Evolutionary conservation across 2,797 vertebrate species (phyloP), one percentile per base, ranked within the genome.

Genomic region (Capromys pilorides): DNA sequence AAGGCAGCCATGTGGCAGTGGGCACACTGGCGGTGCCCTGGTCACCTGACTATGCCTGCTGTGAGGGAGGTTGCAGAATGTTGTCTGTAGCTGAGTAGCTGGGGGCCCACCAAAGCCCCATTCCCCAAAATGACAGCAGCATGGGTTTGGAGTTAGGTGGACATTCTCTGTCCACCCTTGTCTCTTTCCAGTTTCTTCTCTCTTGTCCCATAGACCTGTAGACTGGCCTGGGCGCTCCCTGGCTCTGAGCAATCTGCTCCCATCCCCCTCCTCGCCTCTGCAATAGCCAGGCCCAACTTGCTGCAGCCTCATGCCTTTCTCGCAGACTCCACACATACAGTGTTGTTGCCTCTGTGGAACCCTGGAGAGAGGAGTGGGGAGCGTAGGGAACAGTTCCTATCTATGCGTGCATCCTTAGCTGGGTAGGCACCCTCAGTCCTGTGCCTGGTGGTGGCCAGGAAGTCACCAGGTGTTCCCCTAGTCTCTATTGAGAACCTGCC

Each of bases 241-340:
- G 10, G 54, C 8, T 71, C 13, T n/a, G 49, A 14, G 31, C 39
- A 45, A 19, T 6, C 62, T n/a, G 57, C 49, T 49, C 4, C 49
- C 73, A 19, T 39, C 57, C 67, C 45, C 28, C 14, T 86, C 80
- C 59, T 79, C 5, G 1, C 57, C 28, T 51, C 75, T 31, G 1
- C 19, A 45, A 51, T 51, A 33, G 75, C 75, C 10, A 6, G 86
- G 64, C 71, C 87, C 41, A 2, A 6, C n/a, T 64, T 3, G 3
- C 67, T 28, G 49, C 5, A 66, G 57, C n/a, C 45, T 2, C 0
- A 2, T 75, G 66, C 66, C 87, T 59, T 85, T 54, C 28, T 49
- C 49, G 28, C 0, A 1, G 26, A 33, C n/a, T 1, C 9, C 0
- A 1, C 28, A 8, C 1, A 2, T 26, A 51, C 28, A n/a, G 21